These are phyloP conservation scores for Manis javanica DNA, from an alignment of 2,797 vertebrate genomes.

Conservation along the genomic window DNA sequence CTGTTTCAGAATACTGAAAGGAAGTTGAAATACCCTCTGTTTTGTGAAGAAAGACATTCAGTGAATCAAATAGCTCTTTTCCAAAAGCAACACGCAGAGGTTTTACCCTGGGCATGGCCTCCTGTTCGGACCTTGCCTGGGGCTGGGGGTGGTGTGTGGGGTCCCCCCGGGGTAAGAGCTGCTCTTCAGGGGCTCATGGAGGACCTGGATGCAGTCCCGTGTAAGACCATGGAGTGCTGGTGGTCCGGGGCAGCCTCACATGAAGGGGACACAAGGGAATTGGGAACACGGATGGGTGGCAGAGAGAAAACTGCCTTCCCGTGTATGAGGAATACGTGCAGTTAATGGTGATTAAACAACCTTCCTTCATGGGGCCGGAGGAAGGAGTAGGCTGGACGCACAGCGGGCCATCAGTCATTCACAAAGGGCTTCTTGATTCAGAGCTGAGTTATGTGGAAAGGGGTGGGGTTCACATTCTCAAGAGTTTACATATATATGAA, in stretches of 20 bases:
- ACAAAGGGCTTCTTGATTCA: not conserved
- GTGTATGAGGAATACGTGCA: accelerated
- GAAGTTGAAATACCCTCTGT: not conserved
- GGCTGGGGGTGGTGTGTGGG: accelerated
- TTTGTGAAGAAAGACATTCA: not conserved
- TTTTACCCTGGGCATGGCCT: not conserved
- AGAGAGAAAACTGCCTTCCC: too few species aligned
- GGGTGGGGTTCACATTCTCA: not conserved
- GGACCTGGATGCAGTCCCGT: not conserved
- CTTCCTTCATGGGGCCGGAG: not conserved
- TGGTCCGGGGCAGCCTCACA: not conserved
- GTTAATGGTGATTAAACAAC: not conserved
- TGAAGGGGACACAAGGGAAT: not conserved
- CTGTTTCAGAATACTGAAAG: not conserved
- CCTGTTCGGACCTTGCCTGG: not conserved
- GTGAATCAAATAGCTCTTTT: not conserved
- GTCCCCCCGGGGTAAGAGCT: not conserved
- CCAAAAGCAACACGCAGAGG: not conserved
- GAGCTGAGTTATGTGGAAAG: not conserved
- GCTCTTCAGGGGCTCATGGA: not conserved
- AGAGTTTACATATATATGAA: not conserved
- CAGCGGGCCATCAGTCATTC: not conserved
- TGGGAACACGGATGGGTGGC: not conserved
- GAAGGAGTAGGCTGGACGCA: not conserved
- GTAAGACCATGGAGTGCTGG: accelerated